These are phyloP conservation scores for Stratiomys singularior DNA, from an alignment of 2,888 invertebrate species.

Conservation along the genomic window DNA sequence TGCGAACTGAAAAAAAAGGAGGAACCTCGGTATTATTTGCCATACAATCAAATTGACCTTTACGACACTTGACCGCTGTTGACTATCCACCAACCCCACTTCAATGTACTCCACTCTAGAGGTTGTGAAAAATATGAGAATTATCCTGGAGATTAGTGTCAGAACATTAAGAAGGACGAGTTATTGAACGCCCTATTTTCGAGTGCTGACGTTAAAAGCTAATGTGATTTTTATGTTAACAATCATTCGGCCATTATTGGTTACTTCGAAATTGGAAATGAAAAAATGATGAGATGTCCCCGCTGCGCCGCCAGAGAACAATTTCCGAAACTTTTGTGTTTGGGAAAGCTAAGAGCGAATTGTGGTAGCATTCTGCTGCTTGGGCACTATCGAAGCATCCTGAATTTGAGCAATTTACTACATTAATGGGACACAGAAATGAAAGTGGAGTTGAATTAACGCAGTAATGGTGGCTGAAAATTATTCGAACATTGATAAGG, in stretches of 20 bases:
- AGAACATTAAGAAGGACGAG: background rate
- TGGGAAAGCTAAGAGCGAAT: too few species aligned
- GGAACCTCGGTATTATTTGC: background rate
- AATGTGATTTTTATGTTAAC: constrained; percentile 29
- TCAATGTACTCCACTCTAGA: background rate
- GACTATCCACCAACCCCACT: background rate
- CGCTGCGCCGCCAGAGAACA: background rate
- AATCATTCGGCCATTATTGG: constrained; percentile 1
- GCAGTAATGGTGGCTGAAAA: too few species aligned
- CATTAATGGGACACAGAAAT: too few species aligned
- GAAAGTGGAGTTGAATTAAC: too few species aligned
- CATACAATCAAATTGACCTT: background rate
- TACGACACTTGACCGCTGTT: background rate
- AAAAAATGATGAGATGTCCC: background rate
- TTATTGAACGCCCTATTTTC: background rate
- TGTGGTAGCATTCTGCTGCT: too few species aligned
- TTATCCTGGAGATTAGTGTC: constrained; percentile 1
- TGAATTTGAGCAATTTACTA: too few species aligned
- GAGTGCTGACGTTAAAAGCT: constrained; percentile 1
- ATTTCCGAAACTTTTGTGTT: background rate
- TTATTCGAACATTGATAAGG: too few species aligned
- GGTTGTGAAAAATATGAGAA: background rate
- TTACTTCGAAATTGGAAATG: background rate
- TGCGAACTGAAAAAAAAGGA: background rate
- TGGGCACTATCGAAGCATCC: too few species aligned